These are phyloP conservation scores for Dasyornis broadbenti DNA, from an alignment of 2,113 vertebrate species.

Conservation along the genomic window DNA sequence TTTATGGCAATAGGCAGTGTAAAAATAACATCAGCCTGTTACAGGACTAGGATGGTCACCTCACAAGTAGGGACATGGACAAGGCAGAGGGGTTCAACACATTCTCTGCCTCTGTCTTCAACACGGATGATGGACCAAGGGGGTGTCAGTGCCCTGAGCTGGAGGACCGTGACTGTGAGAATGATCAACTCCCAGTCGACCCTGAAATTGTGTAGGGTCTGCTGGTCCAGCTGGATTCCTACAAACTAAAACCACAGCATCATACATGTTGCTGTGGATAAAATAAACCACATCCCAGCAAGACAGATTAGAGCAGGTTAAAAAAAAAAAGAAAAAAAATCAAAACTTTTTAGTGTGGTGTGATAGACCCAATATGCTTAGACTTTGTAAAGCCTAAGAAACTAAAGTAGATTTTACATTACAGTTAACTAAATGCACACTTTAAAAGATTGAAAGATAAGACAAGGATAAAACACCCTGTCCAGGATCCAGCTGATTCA, in stretches of 20 bases:
- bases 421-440: not conserved
- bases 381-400: not conserved
- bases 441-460: not conserved
- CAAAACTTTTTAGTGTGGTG: not conserved
- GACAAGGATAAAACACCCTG: not conserved
- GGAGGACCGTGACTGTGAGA: not conserved
- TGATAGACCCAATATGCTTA: not conserved
- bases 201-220: not conserved
- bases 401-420: not conserved
- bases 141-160: too few relatives aligned
- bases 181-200: not conserved
- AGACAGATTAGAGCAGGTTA: not conserved
- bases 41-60: not conserved
- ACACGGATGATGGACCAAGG: fast-evolving
- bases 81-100: fast-evolving
- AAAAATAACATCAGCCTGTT: not conserved
- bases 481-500: not conserved
- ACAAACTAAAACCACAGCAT: not conserved
- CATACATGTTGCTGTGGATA: not conserved
- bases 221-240: too few relatives aligned
- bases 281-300: not conserved
- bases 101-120: not conserved
- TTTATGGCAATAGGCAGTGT: not conserved
- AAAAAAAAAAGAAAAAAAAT: too few relatives aligned
- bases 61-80: not conserved